Base-by-base conservation (phyloP, 2,797 vertebrate species). In the Melanotaenia trifasciata region DNA sequence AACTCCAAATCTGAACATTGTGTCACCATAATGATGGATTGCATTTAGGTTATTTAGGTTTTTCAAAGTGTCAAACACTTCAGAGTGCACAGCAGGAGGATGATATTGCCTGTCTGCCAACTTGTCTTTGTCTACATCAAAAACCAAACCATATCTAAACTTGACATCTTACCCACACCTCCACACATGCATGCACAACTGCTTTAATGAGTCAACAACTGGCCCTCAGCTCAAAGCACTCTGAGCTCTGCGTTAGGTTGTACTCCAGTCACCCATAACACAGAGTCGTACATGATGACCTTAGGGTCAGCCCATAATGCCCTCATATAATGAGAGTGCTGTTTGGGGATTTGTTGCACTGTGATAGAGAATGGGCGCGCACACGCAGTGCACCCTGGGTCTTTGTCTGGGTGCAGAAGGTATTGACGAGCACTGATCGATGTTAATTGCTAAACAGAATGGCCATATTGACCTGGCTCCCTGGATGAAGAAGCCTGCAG, bases 401-500 rank as follows among this genome's bases (percentile, higher is more conserved):
- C 93, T 94, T 95, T 94, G 93, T 94, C 92, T 93, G 88, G 90
- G 85, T 87, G 87, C 89, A 91, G 92, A 89, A 76, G 66, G 80
- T 95, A 94, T 95, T 94, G 93, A 94, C 89, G 79, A 92, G 89
- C 38, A 30, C 91, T 94, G 93, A 95, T 94, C 93, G 92, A 95
- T 95, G 94, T 95, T 95, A 94, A 95, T 94, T 95, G 94, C 93
- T 82, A 88, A 89, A 93, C 93, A 93, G 93, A 95, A 95, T 94
- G 87, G 91, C 86, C 91, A 88, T 93, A 94, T 94, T 94, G 94
- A 95, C 89, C 89, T 90, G 79, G 80, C 82, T 90, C 83, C 86
- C 80, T 83, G 79, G 87, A 87, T 87, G 92, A 91, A 89, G 90
- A 88, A 92, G 90, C 90, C 88, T 91, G 87, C 86, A 92, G 91